phyloP scores from a whole-genome alignment of 2,797 vertebrate genomes.

The Perodicticus potto region DNA sequence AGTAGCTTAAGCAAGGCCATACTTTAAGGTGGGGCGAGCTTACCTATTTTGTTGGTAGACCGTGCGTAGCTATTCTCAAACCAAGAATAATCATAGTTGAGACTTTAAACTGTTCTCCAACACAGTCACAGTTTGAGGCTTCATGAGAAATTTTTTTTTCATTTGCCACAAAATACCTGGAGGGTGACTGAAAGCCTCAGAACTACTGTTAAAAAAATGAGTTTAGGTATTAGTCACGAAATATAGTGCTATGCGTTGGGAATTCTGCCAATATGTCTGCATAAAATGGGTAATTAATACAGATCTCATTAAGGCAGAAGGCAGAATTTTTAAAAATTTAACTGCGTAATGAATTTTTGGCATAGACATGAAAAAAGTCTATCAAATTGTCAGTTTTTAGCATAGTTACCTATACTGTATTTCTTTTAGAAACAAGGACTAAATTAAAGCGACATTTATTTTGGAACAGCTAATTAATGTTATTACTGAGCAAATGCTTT shows the following conservation, averaged over 20 bases:
- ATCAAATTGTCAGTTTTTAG: background rate
- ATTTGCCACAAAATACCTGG: slow-evolving; percentile 30
- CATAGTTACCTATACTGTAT: background rate
- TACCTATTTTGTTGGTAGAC: background rate
- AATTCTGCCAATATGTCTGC: background rate
- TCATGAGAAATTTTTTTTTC: background rate
- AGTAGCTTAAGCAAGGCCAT: background rate
- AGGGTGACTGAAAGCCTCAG: slow-evolving; percentile 23
- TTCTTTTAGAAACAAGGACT: slow-evolving; percentile 34
- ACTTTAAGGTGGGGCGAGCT: background rate
- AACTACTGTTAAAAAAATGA: slow-evolving; percentile 5
- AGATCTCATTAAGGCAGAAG: background rate
- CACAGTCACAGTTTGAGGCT: background rate
- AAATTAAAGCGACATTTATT: slow-evolving; percentile 36
- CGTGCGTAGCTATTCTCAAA: background rate
- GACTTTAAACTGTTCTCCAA: slow-evolving; percentile 19
- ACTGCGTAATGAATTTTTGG: background rate
- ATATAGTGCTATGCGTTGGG: background rate
- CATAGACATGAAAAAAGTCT: background rate
- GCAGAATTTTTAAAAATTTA: slow-evolving; percentile 1
- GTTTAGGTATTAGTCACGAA: background rate
- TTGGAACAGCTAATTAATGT: slow-evolving; percentile 26
- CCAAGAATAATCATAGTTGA: background rate
- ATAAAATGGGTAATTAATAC: background rate
- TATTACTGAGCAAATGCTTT: slow-evolving; percentile 21